phyloP scores from a whole-genome alignment of 2,888 invertebrate genomes.

The Agrochola lychnidis region DNA sequence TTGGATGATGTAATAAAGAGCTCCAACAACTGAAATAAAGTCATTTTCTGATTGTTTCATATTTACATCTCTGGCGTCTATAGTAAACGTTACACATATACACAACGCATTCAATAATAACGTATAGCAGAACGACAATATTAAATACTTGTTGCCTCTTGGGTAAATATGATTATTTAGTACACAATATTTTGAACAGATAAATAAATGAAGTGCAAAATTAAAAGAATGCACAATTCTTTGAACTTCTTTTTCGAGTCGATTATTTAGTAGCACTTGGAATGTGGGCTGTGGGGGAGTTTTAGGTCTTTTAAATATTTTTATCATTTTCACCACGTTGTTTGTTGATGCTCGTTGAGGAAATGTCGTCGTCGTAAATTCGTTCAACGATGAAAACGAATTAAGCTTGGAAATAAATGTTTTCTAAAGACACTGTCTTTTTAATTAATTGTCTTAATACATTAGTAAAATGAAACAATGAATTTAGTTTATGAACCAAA shows the following conservation, averaged over 20 bases:
- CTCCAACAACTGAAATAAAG: background rate
- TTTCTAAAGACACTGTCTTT: too few species aligned
- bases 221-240: constrained; percentile 23
- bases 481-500: background rate
- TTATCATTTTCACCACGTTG: background rate
- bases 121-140: background rate
- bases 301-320: constrained; percentile 4
- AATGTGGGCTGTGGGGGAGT: too few species aligned
- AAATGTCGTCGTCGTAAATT: background rate
- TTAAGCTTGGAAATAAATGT: background rate
- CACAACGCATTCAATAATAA: constrained; percentile 5
- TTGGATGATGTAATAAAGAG: background rate
- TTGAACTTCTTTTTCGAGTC: constrained; percentile 13
- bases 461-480: background rate
- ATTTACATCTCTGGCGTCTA: background rate
- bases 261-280: constrained; percentile 3
- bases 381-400: background rate
- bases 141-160: background rate
- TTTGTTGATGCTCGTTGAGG: background rate
- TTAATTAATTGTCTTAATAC: background rate
- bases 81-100: background rate
- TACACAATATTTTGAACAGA: constrained; percentile 29
- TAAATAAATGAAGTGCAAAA: constrained; percentile 2
- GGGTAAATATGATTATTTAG: constrained; percentile 21
- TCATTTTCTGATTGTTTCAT: background rate